Evolutionary conservation across 1,140 invertebrate genomes (phyloP).

Genomic region (Macrostomum lignano): DNA sequence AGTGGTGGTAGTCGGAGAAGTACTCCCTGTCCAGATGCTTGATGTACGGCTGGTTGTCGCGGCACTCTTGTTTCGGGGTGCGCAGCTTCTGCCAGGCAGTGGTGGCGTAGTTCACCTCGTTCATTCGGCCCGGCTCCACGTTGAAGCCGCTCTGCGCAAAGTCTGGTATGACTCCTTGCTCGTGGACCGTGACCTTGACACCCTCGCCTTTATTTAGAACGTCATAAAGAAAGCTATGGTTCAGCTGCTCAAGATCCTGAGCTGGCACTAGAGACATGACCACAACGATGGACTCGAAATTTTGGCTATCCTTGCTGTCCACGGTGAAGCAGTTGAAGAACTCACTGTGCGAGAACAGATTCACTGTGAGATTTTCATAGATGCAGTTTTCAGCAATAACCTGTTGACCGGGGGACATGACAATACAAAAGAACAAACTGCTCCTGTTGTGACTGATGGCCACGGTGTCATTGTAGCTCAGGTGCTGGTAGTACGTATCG

Average conservation of each 20-base stretch:
- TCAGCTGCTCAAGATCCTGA: neutral
- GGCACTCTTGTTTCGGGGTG: neutral
- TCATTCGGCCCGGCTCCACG: conserved; percentile 1
- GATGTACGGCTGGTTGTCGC: neutral
- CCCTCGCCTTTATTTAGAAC: conserved; percentile 1
- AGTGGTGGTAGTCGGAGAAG: neutral
- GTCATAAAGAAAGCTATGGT: neutral
- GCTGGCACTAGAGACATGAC: neutral
- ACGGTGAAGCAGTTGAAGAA: conserved; percentile 1
- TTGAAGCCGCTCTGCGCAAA: neutral
- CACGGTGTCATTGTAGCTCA: neutral
- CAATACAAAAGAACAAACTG: neutral
- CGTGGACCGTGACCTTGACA: neutral
- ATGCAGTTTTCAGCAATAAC: neutral
- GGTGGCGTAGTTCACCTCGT: neutral
- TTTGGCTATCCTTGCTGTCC: neutral
- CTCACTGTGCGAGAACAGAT: neutral
- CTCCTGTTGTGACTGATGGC: neutral
- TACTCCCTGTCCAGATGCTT: neutral
- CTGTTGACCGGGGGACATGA: neutral
- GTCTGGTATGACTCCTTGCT: neutral
- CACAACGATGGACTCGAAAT: neutral
- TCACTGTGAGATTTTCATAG: neutral
- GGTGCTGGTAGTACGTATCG: neutral
- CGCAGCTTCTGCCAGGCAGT: neutral